Conservation (phyloP, 2,888 invertebrate species). For the Carterocephalus palaemon region DNA sequence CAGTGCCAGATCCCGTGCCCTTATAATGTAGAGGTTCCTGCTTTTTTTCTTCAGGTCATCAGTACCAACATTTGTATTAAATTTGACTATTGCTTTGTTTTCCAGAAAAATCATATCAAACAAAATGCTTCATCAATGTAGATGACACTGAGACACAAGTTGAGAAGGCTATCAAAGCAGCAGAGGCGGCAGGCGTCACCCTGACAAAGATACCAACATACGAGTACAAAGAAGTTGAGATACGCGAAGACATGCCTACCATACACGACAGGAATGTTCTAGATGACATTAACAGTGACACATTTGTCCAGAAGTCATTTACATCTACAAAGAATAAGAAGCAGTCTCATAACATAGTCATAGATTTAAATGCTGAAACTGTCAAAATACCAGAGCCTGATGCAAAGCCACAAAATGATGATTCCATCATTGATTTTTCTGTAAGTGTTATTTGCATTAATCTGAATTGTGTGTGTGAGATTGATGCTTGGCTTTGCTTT, state of each 20-base stretch:
- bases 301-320: slow-evolving; percentile 81
- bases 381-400: slow-evolving; percentile 82
- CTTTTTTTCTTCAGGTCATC: no score
- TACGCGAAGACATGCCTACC: slow-evolving; percentile 74
- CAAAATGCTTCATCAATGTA: slow-evolving; percentile 40
- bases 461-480: no score
- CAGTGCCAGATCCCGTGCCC: no score
- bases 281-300: slow-evolving; percentile 85
- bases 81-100: background rate
- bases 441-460: slow-evolving; percentile 61
- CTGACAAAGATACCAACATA: slow-evolving; percentile 75
- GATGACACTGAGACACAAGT: slow-evolving; percentile 70
- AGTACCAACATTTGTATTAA: slow-evolving; percentile 3
- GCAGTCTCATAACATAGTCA: slow-evolving; percentile 83
- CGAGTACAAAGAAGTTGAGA: slow-evolving; percentile 66
- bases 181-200: slow-evolving; percentile 70
- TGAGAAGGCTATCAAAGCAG: slow-evolving; percentile 72
- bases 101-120: slow-evolving; percentile 36
- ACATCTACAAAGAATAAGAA: slow-evolving; percentile 80
- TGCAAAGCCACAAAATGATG: slow-evolving; percentile 67
- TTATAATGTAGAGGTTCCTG: no score
- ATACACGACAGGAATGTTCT: slow-evolving; percentile 79
- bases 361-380: slow-evolving; percentile 85
- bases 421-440: slow-evolving; percentile 82
- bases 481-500: background rate